phyloP scores from a whole-genome alignment of 2,113 vertebrate species.

The Grallaria varia region DNA sequence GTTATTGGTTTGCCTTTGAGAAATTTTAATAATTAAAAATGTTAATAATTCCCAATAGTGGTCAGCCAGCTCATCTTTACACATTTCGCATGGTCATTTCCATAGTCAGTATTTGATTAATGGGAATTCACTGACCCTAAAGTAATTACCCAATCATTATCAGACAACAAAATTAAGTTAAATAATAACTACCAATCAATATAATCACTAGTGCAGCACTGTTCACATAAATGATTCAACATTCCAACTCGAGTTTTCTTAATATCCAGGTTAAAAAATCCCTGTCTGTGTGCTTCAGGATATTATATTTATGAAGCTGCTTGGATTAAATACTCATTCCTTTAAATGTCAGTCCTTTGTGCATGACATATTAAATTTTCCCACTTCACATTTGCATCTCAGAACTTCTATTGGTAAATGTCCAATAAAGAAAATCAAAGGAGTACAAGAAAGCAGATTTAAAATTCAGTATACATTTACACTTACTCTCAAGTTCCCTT shows the following conservation, averaged over 20 bases:
- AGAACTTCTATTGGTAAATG: background rate
- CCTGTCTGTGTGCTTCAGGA: background rate
- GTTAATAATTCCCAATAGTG: conserved; percentile 17
- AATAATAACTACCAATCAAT: conserved; percentile 7
- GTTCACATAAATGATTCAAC: background rate
- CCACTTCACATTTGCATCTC: background rate
- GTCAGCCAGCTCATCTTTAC: background rate
- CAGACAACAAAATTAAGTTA: conserved; percentile 31
- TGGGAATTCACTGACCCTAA: conserved; percentile 5
- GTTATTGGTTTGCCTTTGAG: background rate
- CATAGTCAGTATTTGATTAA: conserved; percentile 13
- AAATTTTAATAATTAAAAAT: background rate
- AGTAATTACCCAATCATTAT: background rate
- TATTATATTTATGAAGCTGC: background rate
- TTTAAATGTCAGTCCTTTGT: background rate
- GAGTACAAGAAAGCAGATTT: background rate
- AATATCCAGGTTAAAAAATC: background rate
- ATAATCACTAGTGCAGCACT: background rate
- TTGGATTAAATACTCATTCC: background rate
- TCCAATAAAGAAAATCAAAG: background rate
- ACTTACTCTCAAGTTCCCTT: background rate
- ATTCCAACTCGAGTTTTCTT: background rate
- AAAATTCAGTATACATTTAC: background rate
- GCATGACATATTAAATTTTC: background rate
- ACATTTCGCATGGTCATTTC: background rate